Base-by-base conservation (phyloP, 2,888 invertebrate species). In the Eucera pruinosa region DNA sequence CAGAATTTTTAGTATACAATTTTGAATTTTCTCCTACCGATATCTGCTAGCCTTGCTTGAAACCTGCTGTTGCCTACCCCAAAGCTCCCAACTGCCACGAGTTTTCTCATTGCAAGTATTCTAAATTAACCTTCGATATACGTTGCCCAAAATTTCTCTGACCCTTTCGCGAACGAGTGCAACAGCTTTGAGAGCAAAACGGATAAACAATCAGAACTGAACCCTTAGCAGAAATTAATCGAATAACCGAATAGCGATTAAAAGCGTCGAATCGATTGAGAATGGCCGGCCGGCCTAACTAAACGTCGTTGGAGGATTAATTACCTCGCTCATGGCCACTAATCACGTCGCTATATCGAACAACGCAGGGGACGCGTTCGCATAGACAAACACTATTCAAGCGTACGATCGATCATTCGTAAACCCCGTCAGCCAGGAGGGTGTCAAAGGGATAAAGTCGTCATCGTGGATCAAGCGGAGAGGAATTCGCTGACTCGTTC, bases 401-500 rank as follows among this genome's bases (percentile, higher is more conserved):
- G 48, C 62, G 43, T 52, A 48, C 71, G 71, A 79, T 79, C 78
- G 77, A 77, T 79, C 78, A 79, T 70, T 70, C 66, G 62, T 70
- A 55, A 76, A 64, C 64, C 61, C 64, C 55, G 78, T 70, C 60
- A 66, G 57, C 61, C 71, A 48, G 61, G 47, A 70, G 67, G 68
- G 68, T 70, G 75, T 80, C 70, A 78, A 67, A 67, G 78, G 83
- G 78, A 80, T 83, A 71, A 81, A 81, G 83, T 83, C 77, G 68
- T 81, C 77, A 80, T 73, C 76, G 74, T 76, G 80, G 75, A 70
- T 77, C 65, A 78, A 77, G 52, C 76, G 57, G 7, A 25, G 60
- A 84, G 81, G 83, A 85, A 85, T 85, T 81, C 80, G 85, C 84
- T 85, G 85, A 84, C 85, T 81, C 83, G 71, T 25, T 47, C 48